Evolutionary conservation across 2,113 vertebrate genomes (phyloP).

Genomic region (Peromyscus polionotus): DNA sequence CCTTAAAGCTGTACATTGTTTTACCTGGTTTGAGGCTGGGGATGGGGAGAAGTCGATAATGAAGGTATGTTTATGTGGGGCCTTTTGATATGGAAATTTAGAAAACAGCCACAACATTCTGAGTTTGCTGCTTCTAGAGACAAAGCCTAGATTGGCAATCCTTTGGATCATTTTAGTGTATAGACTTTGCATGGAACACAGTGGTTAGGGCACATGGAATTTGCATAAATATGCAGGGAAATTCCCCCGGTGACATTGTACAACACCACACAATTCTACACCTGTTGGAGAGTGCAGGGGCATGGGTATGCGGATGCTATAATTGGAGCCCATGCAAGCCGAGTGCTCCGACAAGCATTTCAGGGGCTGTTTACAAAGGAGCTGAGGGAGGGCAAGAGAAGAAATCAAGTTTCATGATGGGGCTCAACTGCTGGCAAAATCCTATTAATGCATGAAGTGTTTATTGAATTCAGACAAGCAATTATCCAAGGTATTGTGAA

Average conservation of each 20-base stretch:
- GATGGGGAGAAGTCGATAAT: not conserved
- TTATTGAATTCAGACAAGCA: conserved; percentile 84
- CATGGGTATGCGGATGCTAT: conserved; percentile 69
- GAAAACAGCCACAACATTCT: not conserved
- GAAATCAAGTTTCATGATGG: conserved; percentile 84
- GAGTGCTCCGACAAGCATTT: conserved; percentile 76
- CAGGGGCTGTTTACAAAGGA: conserved; percentile 73
- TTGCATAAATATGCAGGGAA: conserved; percentile 75
- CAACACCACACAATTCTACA: conserved; percentile 78
- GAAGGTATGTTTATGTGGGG: not conserved
- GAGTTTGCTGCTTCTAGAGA: conserved; percentile 60
- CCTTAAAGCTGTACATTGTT: not conserved
- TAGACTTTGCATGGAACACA: conserved; percentile 67
- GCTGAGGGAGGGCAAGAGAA: not conserved
- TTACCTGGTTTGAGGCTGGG: not conserved
- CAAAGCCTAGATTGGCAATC: conserved; percentile 48
- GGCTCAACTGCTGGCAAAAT: conserved; percentile 81
- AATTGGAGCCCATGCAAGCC: conserved; percentile 81
- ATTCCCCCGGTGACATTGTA: conserved; percentile 69
- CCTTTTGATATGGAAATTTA: conserved; percentile 18
- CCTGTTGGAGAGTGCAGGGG: conserved; percentile 80
- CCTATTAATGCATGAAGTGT: conserved; percentile 83
- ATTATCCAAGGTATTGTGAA: conserved; percentile 80
- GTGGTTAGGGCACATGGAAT: conserved; percentile 59
- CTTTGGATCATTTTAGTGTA: conserved; percentile 66